Evolutionary conservation across 2,888 invertebrate species (phyloP).

Genomic region (Orthonychiurus folsomi): DNA sequence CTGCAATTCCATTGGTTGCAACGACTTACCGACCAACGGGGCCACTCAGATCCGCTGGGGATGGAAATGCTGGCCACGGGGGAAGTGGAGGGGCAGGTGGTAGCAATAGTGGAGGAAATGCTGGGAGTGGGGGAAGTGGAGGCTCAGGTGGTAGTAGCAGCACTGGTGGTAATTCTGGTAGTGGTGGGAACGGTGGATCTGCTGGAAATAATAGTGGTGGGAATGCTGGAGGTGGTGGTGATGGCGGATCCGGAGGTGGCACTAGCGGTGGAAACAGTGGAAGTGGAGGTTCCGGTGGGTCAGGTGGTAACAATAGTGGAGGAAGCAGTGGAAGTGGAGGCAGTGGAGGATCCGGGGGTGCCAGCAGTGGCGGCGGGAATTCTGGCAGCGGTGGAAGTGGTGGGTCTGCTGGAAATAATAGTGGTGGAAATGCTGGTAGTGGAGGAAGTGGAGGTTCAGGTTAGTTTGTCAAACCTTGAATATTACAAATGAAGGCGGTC

Average conservation of each 20-base stretch:
- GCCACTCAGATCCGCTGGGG: not conserved
- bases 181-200: slow-evolving; percentile 5
- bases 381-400: slow-evolving; percentile 7
- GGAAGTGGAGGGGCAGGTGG: slow-evolving; percentile 4
- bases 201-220: not conserved
- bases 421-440: not conserved
- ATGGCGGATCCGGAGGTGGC: slow-evolving; percentile 5
- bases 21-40: not conserved
- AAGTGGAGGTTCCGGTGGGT: slow-evolving; percentile 11
- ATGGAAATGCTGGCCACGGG: not conserved
- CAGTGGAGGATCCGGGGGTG: slow-evolving; percentile 10
- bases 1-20: not conserved
- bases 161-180: slow-evolving; percentile 4
- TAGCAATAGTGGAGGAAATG: not conserved
- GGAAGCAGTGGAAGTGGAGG: slow-evolving; percentile 3
- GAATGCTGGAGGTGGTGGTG: slow-evolving; percentile 1
- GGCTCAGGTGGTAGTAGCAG: slow-evolving; percentile 5
- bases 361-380: not conserved
- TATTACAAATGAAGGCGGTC: too few species aligned
- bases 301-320: slow-evolving; percentile 6
- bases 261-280: not conserved
- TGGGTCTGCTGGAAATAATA: slow-evolving; percentile 2
- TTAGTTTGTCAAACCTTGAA: too few species aligned
- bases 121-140: slow-evolving; percentile 7
- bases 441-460: slow-evolving; percentile 9